A percentile compares a stretch with the other conserved stretches of the same genome.
phyloP scores from a whole-genome alignment of 2,113 vertebrate genomes.

The Phalacrocorax brasilianus region DNA sequence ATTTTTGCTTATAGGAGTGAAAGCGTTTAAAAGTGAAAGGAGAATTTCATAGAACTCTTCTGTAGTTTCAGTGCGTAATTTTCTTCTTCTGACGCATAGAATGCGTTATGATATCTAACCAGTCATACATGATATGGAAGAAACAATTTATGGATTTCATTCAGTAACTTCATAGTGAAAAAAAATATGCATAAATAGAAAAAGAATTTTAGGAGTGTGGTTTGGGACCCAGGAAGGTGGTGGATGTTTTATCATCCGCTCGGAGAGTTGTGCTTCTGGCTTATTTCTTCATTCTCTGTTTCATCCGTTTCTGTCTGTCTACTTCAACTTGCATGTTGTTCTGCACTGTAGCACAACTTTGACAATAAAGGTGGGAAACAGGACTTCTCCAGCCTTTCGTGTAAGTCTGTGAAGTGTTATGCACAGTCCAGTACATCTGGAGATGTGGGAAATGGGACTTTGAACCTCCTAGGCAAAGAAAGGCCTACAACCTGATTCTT shows the following conservation, averaged over 20 bases:
- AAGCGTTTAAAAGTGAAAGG: neutral
- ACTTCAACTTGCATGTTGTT: neutral
- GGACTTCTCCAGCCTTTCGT: neutral
- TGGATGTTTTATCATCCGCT: neutral
- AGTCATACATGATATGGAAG: neutral
- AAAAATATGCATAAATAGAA: neutral
- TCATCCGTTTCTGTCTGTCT: neutral
- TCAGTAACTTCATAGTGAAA: neutral
- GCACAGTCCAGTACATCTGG: neutral
- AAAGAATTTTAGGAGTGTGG: neutral
- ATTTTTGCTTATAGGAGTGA: neutral
- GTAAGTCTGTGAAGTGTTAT: neutral
- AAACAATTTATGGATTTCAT: neutral
- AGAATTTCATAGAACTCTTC: neutral
- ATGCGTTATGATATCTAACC: neutral
- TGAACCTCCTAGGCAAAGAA: neutral
- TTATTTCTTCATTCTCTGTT: neutral
- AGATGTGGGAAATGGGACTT: neutral
- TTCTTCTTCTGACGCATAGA: neutral
- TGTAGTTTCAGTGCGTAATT: neutral
- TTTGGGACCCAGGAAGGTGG: neutral
- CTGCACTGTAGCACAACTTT: neutral
- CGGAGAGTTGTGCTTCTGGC: neutral
- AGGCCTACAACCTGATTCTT: neutral
- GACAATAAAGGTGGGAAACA: neutral